Evolutionary conservation across 2,113 vertebrate species (phyloP).

Genomic region (Serilophus lunatus): DNA sequence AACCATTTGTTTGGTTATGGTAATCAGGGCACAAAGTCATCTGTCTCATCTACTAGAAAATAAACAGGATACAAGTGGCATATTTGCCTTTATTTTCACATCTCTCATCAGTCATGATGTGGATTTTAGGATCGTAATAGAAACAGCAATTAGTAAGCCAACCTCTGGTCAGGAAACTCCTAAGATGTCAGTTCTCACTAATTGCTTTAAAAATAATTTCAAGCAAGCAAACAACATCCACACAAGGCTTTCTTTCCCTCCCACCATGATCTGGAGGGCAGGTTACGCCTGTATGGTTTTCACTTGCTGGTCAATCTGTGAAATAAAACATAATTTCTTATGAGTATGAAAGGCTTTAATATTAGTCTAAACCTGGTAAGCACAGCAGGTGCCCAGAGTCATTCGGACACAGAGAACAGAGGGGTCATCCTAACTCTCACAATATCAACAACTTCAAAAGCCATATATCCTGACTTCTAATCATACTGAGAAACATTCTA

Average conservation of each 20-base stretch:
- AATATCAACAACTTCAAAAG: not conserved
- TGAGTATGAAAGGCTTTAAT: not conserved
- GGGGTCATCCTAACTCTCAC: fast-evolving
- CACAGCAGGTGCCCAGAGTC: not conserved
- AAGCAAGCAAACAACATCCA: not conserved
- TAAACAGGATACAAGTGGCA: not conserved
- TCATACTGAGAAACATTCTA: not conserved
- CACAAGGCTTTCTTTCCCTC: not conserved
- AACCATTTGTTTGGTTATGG: not conserved
- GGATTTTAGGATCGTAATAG: not conserved
- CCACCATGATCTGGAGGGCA: not conserved
- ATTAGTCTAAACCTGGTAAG: not conserved
- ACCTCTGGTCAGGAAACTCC: not conserved
- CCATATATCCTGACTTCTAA: not conserved
- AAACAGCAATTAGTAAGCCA: not conserved
- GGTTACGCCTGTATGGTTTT: not conserved
- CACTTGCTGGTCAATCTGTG: not conserved
- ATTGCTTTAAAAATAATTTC: not conserved
- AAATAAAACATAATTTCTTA: not conserved
- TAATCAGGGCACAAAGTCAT: not conserved
- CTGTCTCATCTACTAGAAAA: not conserved
- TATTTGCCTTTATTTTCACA: not conserved
- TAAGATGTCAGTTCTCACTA: not conserved
- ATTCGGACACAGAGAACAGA: fast-evolving
- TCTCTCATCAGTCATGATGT: not conserved